Base-by-base conservation (phyloP, 1,140 invertebrate species). In the Parapsyche elsis region DNA sequence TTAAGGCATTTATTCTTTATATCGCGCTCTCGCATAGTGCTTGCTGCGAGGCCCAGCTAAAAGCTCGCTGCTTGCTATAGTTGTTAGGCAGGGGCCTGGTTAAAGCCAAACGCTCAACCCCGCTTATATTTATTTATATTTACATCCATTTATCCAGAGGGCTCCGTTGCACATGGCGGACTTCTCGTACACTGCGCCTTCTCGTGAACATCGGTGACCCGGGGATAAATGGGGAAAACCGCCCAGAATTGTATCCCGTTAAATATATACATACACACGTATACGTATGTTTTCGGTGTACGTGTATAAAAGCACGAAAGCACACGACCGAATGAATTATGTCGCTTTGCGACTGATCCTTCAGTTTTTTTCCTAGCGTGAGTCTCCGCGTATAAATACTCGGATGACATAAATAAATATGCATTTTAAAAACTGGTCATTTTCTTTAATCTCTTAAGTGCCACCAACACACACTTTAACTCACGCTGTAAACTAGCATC, bases 1-100 rank as follows among this genome's bases (percentile, higher is more conserved):
- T 83, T 83, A 83, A 64, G 78, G 73, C 78, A 78, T 81, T 83
- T 83, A 81, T 77, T 81, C 78, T 83, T 79, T 80, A 80, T 74
- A 76, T 30, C 71, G n/a, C n/a, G n/a, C n/a, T n/a, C n/a, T n/a
- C n/a, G 73, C 73, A 71, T 71, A 71, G 70, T 38, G n/a, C n/a
- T n/a, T n/a, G n/a, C n/a, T n/a, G n/a, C n/a, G 26, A 23, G 30
- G 30, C 30, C 12, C 46, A 19, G 67, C 64, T 78, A 78, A 78
- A 78, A 71, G 77, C 77, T 45, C 26, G n/a, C 59, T 38, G 38
- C 76, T 14, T 14, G 14, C 38, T 67, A 46, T 7, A 53, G 49
- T 53, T 16, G 10, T 14, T 30, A 67, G 9, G 26, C 59, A n/a
- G 53, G 45, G n/a, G 21, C 71, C 12, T n/a, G 73, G 23, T 14